Percentiles rank a stretch among this genome's conserved stretches.
Evolutionary conservation across 2,113 vertebrate genomes (phyloP).

Genomic region (Amia ocellicauda): DNA sequence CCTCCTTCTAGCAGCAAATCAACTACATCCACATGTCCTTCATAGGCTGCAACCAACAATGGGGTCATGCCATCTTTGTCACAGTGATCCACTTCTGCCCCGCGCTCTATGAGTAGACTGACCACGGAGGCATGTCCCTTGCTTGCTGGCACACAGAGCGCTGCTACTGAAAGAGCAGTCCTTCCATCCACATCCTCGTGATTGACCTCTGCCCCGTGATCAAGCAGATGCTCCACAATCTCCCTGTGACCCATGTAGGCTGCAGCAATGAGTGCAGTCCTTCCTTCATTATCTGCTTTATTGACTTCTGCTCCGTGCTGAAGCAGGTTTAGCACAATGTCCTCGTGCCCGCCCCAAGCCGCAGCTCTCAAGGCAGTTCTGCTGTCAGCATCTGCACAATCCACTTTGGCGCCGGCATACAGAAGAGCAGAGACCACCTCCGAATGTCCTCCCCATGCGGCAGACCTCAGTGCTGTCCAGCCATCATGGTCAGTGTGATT

Average conservation of each 20-base stretch:
- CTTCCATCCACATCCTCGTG: constrained; percentile 93
- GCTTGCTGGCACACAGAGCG: constrained; percentile 92
- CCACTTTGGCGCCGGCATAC: constrained; percentile 91
- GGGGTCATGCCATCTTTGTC: constrained; percentile 98
- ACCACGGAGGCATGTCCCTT: constrained; percentile 93
- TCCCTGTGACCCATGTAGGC: constrained; percentile 97
- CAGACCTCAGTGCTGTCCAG: constrained; percentile 91
- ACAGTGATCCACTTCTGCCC: constrained; percentile 93
- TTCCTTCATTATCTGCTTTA: constrained; percentile 93
- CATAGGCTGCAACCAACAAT: constrained; percentile 90
- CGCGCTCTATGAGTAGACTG: constrained; percentile 88
- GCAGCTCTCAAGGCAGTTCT: constrained; percentile 90
- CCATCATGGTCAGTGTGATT: constrained; percentile 95
- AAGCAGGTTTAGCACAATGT: constrained; percentile 91
- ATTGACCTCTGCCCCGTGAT: constrained; percentile 90
- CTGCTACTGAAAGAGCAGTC: constrained; percentile 90
- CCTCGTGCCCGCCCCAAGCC: constrained; percentile 95
- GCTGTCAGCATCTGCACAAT: constrained; percentile 91
- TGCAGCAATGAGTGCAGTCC: constrained; percentile 91
- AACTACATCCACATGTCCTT: constrained; percentile 94
- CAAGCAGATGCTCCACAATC: constrained; percentile 92
- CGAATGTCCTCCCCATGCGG: constrained; percentile 94
- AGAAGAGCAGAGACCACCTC: constrained; percentile 94
- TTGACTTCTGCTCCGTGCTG: constrained; percentile 95
- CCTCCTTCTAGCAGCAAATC: constrained; percentile 94